Evolutionary conservation across 1,140 invertebrate genomes (phyloP), one percentile per base, ranked within the genome.

Genomic region (Hydropsyche tenuis): DNA sequence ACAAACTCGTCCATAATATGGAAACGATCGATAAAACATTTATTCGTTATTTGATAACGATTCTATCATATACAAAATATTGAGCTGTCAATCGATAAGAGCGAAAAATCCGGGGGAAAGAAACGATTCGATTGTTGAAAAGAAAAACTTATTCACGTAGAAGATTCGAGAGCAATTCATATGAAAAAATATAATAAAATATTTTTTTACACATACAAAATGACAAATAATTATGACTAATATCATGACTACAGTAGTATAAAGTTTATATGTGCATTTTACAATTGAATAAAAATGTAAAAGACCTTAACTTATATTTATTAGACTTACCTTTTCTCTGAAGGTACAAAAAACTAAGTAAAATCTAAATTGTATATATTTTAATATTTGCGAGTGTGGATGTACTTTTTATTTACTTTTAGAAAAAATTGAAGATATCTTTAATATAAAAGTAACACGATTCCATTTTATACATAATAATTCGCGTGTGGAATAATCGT

Each of bases 291-390:
- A 65, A 65, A 65, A 65, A 43, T 60, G 56, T 65, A 65, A 30
- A 45, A 65, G 30, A 65, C 20, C 63, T 65, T 65, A 65, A 65
- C 63, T 65, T 65, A 65, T 37, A 37, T 22, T 65, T 65, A 65
- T 65, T 65, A 65, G 63, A 65, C 42, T 65, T 60, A 60, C 63
- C 63, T 45, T 65, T 16, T 65, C 23, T 22, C 30, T 23, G 16
- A 65, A 65, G 63, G 63, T 65, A 65, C 63, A 65, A 65, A 65
- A 65, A 43, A 65, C 63, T 65, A 65, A 65, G 30, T 65, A 65
- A 43, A 43, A 65, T 60, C 30, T 65, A 65, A 37, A 65, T 45
- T 11, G 63, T 65, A 37, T 37, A 37, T 60, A 43, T 65, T 65
- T 66, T 68, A 68, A 16, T 48, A 20, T 7, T 37, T 70, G 56